phyloP scores from a whole-genome alignment of 2,888 invertebrate species.

The Toxonevra muliebris region DNA sequence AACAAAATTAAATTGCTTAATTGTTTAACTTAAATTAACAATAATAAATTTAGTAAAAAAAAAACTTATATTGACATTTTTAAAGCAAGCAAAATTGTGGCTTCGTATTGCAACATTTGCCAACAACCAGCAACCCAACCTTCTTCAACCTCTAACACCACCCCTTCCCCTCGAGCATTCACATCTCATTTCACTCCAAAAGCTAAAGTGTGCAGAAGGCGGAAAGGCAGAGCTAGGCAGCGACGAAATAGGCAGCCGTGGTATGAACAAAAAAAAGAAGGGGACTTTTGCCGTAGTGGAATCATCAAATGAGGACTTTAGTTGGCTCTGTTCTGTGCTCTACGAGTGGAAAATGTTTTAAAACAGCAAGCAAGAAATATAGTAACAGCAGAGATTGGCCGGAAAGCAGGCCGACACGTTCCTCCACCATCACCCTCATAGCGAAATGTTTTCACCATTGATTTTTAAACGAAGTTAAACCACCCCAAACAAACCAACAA shows the following conservation, averaged over 20 bases:
- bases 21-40: neutral
- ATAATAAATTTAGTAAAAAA: slow-evolving; percentile 7
- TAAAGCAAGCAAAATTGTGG: slow-evolving; percentile 12
- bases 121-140: slow-evolving; percentile 3
- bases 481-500: slow-evolving; percentile 4
- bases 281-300: too few relatives aligned
- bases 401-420: slow-evolving; percentile 7
- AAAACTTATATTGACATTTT: slow-evolving; percentile 12
- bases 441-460: slow-evolving; percentile 41
- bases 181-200: slow-evolving; percentile 40
- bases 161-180: slow-evolving; percentile 22
- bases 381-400: neutral
- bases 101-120: slow-evolving; percentile 24
- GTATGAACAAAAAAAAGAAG: too few relatives aligned
- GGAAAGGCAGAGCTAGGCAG: slow-evolving; percentile 5
- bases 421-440: neutral
- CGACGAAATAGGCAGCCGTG: too few relatives aligned
- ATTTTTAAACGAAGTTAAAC: slow-evolving; percentile 44
- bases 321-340: neutral
- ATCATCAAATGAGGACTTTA: neutral
- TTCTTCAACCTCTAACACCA: neutral
- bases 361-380: slow-evolving; percentile 3
- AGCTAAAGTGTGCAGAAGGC: slow-evolving; percentile 19
- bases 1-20: neutral
- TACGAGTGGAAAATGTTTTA: slow-evolving; percentile 19